Base-by-base conservation (phyloP, 2,888 invertebrate genomes). In the Caradrina clavipalpis region DNA sequence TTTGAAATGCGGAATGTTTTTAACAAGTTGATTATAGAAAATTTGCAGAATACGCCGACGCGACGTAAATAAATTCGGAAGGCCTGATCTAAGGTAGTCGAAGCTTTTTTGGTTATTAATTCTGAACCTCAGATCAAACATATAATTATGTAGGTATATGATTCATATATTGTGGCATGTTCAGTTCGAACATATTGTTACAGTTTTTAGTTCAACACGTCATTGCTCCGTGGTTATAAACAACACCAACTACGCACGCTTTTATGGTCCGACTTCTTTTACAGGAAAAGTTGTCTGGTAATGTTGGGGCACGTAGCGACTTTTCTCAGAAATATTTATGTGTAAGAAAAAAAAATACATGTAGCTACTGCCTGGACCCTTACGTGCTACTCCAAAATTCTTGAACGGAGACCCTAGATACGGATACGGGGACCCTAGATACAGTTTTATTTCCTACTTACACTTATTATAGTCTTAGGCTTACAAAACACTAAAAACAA, bases 281-380 rank as follows among this genome's bases (percentile, higher is more conserved):
- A 64, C 70, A 69, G 74, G 69, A 76, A 69, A 69, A 59, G 0
- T 22, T 10, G n/a, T 17, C 19, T 15, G 39, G 69, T 59, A 35
- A 15, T 69, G 35, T 64, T 64, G 35, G 53, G 7, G n/a, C 21
- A 65, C 35, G 49, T 65, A 19, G 5, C 0, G n/a, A 71, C 22
- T 45, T 61, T 70, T 58, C 69, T 17, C 17, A 53, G 51, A n/a
- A n/a, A n/a, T n/a, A n/a, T n/a, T 56, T 21, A 49, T 63, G 55
- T 45, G 3, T 47, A 13, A n/a, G 17, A 0, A 47, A 6, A 8
- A 49, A n/a, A n/a, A 47, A n/a, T 21, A 3, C 1, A 10, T 35
- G 39, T 39, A 39, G 7, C 35, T 35, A 11, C 39, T 39, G 39
- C 13, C 11, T 39, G 39, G 13, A 39, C 13, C 11, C 39, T 2